Base-by-base conservation (phyloP, 1,140 invertebrate species). In the Drosophila lowei region DNA sequence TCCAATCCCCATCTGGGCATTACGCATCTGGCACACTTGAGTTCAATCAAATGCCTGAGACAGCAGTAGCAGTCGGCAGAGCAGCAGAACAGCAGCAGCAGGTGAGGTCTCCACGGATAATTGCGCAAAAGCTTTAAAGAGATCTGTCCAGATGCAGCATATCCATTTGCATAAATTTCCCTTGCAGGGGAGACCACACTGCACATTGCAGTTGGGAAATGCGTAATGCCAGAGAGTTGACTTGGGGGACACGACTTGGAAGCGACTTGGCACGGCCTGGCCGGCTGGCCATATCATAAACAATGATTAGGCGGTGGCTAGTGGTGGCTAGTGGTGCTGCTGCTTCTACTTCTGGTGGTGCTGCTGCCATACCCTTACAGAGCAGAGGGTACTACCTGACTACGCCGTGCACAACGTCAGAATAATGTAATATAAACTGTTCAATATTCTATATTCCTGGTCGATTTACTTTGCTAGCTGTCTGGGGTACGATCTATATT, bases 151-250 rank as follows among this genome's bases (percentile, higher is more conserved):
- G 75, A 13, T 5, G 3, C 34, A 38, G 34, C 34, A 13, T 38
- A 38, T 38, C 67, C 73, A 85, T 85, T 86, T 85, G 81, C 81
- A 85, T 85, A 85, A 85, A 86, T 86, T 85, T 80, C 68, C 76
- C 72, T 81, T 86, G 81, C 81, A 64, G 68, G 59, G 60, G 23
- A 25, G 23, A 25, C 23, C 23, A 25, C 23, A 25, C 23, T 6
- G 5, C 3, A 0, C 5, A 25, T 5, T 25, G 54, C 21, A 16
- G 56, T 23, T 58, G 42, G 42, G 21, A 46, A 58, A 59, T 59
- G 56, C 56, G 56, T 59, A 59, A 48, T 48, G 56, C 56, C 43
- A 25, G 34, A 13, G 34, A 13, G 13, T 3, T 38, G 34, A 11
- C 9, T 11, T 11, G 34, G 34, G 30, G 18, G 18, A 18, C 18